Conservation (phyloP, 2,113 vertebrate genomes). For the Tiliqua scincoides region DNA sequence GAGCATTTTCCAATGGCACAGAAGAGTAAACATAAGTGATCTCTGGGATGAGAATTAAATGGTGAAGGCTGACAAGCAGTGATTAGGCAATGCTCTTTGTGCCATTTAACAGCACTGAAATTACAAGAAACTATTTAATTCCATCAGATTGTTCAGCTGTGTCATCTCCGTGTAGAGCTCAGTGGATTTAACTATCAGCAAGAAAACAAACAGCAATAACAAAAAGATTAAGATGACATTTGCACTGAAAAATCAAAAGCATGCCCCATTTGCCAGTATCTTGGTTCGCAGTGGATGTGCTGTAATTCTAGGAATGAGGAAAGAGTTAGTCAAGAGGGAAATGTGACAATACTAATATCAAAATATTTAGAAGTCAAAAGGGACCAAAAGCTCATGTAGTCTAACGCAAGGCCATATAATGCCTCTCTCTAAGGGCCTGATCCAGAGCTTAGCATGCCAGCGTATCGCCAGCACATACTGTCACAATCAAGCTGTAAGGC, state of each 20-base stretch:
- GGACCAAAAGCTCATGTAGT: not conserved
- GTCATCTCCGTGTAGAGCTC: conserved; percentile 36
- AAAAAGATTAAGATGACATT: conserved; percentile 46
- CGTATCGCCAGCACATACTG: too few relatives aligned
- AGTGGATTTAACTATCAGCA: conserved; percentile 42
- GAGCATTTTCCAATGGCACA: conserved; percentile 29
- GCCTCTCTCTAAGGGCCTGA: too few relatives aligned
- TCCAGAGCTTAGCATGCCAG: too few relatives aligned
- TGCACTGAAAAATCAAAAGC: conserved; percentile 51
- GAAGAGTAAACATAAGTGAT: conserved; percentile 39
- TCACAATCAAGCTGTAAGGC: too few relatives aligned
- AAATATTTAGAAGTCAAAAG: not conserved
- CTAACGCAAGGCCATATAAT: not conserved
- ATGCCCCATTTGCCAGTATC: conserved; percentile 33
- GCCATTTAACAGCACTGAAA: conserved; percentile 48
- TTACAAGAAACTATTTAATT: conserved; percentile 49
- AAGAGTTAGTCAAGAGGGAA: conserved; percentile 55
- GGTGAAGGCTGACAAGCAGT: conserved; percentile 40
- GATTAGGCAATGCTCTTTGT: conserved; percentile 51
- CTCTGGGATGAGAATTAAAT: conserved; percentile 16
- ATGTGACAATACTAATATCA: conserved; percentile 36
- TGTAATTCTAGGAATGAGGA: conserved; percentile 40
- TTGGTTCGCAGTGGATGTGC: conserved; percentile 39
- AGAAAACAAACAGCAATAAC: conserved; percentile 24
- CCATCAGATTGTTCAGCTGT: conserved; percentile 40